phyloP scores from a whole-genome alignment of 2,888 invertebrate species.

The Melikaiella ostensackeni region DNA sequence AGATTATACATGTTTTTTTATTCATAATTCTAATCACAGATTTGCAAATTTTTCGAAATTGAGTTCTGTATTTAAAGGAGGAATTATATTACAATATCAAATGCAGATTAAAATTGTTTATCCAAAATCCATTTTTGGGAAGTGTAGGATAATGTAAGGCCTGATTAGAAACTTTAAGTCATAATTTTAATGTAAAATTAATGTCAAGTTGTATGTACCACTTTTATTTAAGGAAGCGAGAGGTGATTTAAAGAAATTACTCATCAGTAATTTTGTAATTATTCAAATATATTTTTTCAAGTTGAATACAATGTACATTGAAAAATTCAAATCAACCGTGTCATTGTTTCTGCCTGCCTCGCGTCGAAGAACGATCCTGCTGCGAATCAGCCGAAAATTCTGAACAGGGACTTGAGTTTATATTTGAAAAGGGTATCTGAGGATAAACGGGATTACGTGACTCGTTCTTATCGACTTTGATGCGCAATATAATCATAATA shows the following conservation, averaged over 20 bases:
- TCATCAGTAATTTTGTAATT: constrained; percentile 59
- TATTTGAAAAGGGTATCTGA: too few species aligned
- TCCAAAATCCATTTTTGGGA: neutral
- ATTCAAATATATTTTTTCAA: constrained; percentile 65
- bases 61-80: neutral
- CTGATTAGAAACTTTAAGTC: neutral
- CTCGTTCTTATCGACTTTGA: too few species aligned
- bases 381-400: too few species aligned
- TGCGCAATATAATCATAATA: too few species aligned
- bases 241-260: constrained; percentile 7
- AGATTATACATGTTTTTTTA: neutral
- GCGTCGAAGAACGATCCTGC: too few species aligned
- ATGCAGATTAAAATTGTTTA: neutral
- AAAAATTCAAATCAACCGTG: constrained; percentile 58
- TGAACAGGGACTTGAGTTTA: too few species aligned
- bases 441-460: too few species aligned
- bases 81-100: neutral
- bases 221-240: neutral
- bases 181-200: neutral
- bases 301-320: constrained; percentile 67
- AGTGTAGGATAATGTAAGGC: neutral
- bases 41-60: neutral
- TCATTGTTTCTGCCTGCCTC: too few species aligned
- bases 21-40: neutral
- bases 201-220: neutral